Conservation (phyloP, 2,113 vertebrate species). For the Chrysemys picta region DNA sequence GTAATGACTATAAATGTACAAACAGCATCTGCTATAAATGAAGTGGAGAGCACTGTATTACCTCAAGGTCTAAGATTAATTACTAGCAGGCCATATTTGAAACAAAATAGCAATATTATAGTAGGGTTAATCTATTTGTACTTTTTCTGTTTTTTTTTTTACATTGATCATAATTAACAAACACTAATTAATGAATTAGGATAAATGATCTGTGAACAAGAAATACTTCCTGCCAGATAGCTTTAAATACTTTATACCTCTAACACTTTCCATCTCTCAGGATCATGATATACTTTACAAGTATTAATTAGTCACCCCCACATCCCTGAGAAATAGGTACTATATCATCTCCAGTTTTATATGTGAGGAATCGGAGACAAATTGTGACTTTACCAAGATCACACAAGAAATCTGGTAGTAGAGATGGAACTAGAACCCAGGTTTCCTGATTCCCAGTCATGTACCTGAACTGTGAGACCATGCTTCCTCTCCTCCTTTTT, state of each 20-base stretch:
- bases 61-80: slow-evolving; percentile 45
- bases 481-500: background rate
- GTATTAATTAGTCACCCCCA: background rate
- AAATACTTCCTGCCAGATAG: background rate
- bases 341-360: background rate
- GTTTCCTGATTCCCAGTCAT: background rate
- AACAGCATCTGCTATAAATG: background rate
- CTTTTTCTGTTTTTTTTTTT: background rate
- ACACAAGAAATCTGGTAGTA: background rate
- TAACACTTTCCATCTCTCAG: background rate
- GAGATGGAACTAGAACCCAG: background rate
- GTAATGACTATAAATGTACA: background rate
- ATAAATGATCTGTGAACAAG: slow-evolving; percentile 14
- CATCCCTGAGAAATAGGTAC: background rate
- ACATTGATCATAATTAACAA: background rate
- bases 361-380: background rate
- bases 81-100: slow-evolving; percentile 1
- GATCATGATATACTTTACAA: background rate
- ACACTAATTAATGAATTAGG: background rate
- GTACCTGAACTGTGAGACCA: background rate
- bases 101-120: background rate
- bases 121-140: background rate
- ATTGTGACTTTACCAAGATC: background rate
- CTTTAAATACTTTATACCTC: background rate
- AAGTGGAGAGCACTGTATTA: background rate